Base-by-base conservation (phyloP, 2,797 vertebrate genomes). In the Eutrigla gurnardus region DNA sequence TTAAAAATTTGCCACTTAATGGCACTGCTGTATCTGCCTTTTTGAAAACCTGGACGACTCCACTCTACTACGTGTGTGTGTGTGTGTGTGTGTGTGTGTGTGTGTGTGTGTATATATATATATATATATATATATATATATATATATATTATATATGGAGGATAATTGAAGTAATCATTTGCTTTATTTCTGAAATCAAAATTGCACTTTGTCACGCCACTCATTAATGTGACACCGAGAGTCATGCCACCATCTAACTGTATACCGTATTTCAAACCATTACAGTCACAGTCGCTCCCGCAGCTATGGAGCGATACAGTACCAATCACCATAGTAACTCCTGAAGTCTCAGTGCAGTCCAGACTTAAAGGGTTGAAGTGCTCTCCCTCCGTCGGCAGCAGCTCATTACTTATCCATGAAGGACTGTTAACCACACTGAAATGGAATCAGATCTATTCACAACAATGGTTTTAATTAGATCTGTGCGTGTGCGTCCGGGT, bases 361-460 rank as follows among this genome's bases (percentile, higher is more conserved):
- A 60, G 78, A 89, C 81, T 83, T 80, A 81, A 82, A 85, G 87
- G 82, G 81, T 65, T 86, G 88, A 87, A 85, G 81, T 66, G 69
- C 73, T 85, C 83, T 89, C 74, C 67, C 73, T 85, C 81, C 36
- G 25, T 85, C 75, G 14, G 78, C 81, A 88, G 83, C 78, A 89
- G 81, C 90, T 91, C 88, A 92, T 94, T 92, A 93, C 87, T 92
- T 93, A 93, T 91, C 91, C 90, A 93, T 90, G 89, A 92, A 91
- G 87, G 80, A 85, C 89, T 90, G 92, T 91, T 92, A 91, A 91
- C 89, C 84, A 81, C 90, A 92, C 87, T 85, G 87, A 92, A 89
- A 89, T 93, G 92, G 90, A 94, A 92, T 91, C 88, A 90, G 87
- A 90, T 91, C 86, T 92, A 88, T 92, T 91, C 84, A 91, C 87